A percentile compares a stretch with the other conserved stretches of the same genome.
phyloP scores from a whole-genome alignment of 2,113 vertebrate genomes.

The Apus apus region DNA sequence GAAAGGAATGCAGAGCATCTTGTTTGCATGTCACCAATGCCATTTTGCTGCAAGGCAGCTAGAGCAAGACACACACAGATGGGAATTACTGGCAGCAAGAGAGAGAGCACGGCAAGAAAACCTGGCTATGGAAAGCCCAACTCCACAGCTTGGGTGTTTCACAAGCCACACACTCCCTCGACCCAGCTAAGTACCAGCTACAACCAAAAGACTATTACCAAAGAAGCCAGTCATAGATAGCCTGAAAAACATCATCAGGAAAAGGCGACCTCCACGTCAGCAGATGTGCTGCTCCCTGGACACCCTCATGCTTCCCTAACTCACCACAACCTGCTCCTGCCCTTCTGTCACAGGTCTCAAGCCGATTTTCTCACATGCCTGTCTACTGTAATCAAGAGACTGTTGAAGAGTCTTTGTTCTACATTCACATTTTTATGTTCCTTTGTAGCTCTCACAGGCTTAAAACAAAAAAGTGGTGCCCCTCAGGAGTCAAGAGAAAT shows the following conservation, averaged over 20 bases:
- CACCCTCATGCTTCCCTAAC: not conserved
- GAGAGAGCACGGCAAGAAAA: not conserved
- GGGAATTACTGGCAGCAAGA: not conserved
- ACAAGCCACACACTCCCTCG: not conserved
- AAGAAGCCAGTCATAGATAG: not conserved
- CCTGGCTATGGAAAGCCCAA: not conserved
- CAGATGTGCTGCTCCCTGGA: not conserved
- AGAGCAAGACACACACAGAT: conserved; percentile 8
- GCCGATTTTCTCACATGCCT: not conserved
- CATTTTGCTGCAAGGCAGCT: conserved; percentile 54
- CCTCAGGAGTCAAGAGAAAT: not conserved
- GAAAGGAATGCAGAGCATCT: conserved; percentile 47
- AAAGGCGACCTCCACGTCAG: not conserved
- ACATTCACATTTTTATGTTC: not conserved
- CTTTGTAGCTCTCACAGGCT: not conserved
- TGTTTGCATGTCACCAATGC: conserved; percentile 32
- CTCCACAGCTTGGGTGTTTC: accelerated
- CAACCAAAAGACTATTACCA: not conserved
- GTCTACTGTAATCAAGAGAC: not conserved
- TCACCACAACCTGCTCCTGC: not conserved
- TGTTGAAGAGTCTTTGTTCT: not conserved
- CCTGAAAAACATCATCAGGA: not conserved
- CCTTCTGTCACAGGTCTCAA: not conserved
- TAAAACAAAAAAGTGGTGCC: not conserved
- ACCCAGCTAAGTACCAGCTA: not conserved